Conservation (phyloP, 2,888 invertebrate genomes). For the Tolmerus cingulatus region DNA sequence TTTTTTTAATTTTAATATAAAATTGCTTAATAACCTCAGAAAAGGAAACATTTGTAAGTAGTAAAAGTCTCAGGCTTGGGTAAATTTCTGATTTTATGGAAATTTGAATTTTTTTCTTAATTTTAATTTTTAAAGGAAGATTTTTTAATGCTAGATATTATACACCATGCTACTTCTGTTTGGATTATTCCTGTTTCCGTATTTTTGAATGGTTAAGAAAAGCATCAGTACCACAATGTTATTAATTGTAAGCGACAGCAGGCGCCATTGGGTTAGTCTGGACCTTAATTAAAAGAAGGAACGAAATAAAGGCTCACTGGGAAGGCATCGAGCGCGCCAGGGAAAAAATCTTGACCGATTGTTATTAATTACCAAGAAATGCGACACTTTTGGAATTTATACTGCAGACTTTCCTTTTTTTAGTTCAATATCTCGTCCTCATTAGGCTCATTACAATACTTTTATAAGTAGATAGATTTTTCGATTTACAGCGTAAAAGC, state of each 20-base stretch:
- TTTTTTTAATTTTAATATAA: neutral
- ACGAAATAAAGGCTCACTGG: neutral
- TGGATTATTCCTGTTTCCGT: no score
- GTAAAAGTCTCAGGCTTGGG: no score
- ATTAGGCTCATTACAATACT: neutral
- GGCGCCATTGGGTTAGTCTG: neutral
- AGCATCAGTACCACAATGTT: neutral
- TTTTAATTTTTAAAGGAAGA: no score
- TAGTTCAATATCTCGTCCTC: neutral
- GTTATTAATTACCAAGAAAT: neutral
- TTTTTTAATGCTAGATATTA: no score
- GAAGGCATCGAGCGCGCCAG: neutral
- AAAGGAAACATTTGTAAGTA: neutral
- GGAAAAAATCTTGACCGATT: neutral
- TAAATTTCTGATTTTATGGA: no score
- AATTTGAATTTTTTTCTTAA: no score
- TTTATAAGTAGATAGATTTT: neutral
- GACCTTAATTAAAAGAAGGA: neutral
- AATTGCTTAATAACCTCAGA: neutral
- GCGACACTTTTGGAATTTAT: neutral
- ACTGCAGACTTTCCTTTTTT: neutral
- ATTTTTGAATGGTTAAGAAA: neutral
- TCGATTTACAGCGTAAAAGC: neutral
- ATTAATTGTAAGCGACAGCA: neutral
- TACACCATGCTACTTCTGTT: no score